These are phyloP conservation scores for Thermophis baileyi DNA, from an alignment of 2,113 vertebrate species.

Conservation along the genomic window DNA sequence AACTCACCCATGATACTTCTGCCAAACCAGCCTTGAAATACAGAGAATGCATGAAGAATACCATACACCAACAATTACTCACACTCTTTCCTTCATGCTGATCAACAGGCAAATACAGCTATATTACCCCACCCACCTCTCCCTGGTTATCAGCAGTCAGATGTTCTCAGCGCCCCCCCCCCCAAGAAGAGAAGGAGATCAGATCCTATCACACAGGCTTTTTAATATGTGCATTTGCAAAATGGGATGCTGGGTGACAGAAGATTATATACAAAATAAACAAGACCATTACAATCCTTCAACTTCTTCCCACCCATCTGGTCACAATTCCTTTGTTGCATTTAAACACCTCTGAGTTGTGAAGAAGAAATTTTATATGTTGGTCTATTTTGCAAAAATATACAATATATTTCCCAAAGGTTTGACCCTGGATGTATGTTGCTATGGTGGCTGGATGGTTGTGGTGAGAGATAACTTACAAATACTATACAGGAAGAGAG, in stretches of 20 bases:
- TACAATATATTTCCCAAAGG: too few relatives aligned
- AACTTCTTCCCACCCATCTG: too few relatives aligned
- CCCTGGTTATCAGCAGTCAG: neutral
- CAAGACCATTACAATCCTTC: neutral
- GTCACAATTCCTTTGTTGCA: too few relatives aligned
- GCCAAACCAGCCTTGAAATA: neutral
- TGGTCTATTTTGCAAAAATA: too few relatives aligned
- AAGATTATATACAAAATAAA: neutral
- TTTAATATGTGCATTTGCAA: neutral
- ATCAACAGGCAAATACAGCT: neutral
- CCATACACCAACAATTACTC: neutral
- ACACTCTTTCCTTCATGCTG: neutral
- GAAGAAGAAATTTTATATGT: too few relatives aligned
- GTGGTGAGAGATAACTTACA: too few relatives aligned
- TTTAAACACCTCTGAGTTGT: too few relatives aligned
- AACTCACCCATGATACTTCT: neutral
- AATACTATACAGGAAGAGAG: too few relatives aligned
- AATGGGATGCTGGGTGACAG: neutral
- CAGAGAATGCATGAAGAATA: neutral
- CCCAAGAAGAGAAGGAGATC: too few relatives aligned
- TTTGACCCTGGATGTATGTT: too few relatives aligned
- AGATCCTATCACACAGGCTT: neutral
- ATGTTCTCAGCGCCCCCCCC: neutral
- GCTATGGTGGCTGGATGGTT: too few relatives aligned
- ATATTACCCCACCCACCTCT: neutral